Evolutionary conservation across 2,888 invertebrate species (phyloP), one percentile per base, ranked within the genome.

Genomic region (Lepidochrysops patricia): DNA sequence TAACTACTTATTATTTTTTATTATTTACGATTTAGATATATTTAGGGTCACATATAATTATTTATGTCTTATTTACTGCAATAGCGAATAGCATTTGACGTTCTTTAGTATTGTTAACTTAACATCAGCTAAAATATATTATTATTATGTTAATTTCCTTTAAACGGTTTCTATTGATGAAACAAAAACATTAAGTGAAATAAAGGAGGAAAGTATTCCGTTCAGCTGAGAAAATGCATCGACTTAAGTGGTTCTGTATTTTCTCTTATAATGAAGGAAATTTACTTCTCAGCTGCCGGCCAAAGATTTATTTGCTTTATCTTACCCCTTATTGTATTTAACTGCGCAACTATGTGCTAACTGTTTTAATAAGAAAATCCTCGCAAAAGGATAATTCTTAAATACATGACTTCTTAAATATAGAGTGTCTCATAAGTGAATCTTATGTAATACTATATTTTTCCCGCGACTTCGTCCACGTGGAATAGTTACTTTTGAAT

Each of bases 231-330:
- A 54, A 54, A 54, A 54, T 54, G 54, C 27, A 54, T 54, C 19
- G 54, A 32, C 54, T 54, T 62, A 72, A 67, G 69, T 62, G 62
- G 64, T 65, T 64, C 64, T 67, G 72, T 71, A 72, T 70, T 72
- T 69, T 69, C 69, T 69, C 69, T 70, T 73, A 73, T 62, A 34
- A 52, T 58, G 50, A 35, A 58, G 58, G 34, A 58, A 58, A 76
- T 75, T 74, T 68, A 72, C 70, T 75, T 69, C 70, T 71, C 66
- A 69, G 69, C 71, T 73, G 72, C 70, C 71, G 72, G 67, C 61
- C 68, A 60, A 74, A 73, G 73, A 81, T 81, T 80, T 79, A 76
- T 81, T 81, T 82, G 75, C 77, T 79, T 80, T 82, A 81, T 81
- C 80, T 79, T 73, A 74, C 76, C 77, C 75, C 79, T 84, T 82